phyloP scores from a whole-genome alignment of 2,797 vertebrate genomes.

The Melanotaenia nigrans region DNA sequence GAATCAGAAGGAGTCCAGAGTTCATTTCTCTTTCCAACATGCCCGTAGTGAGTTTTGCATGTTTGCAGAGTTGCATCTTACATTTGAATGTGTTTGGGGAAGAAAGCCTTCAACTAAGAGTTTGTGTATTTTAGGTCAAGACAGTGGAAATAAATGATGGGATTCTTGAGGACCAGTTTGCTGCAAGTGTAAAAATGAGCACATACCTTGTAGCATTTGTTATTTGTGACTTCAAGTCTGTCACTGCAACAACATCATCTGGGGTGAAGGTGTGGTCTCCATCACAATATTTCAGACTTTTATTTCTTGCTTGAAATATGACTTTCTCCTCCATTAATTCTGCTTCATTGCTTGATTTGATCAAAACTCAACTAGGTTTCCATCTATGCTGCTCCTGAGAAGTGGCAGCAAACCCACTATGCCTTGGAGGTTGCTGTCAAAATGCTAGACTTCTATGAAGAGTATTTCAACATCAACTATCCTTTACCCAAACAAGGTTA shows the following conservation, averaged over 20 bases:
- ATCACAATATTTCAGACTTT: neutral
- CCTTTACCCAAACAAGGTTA: slow-evolving; percentile 85
- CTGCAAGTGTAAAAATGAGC: slow-evolving; percentile 84
- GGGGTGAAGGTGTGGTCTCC: slow-evolving; percentile 77
- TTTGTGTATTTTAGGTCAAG: slow-evolving; percentile 71
- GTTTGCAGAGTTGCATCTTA: neutral
- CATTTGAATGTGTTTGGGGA: neutral
- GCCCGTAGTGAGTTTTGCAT: slow-evolving; percentile 78
- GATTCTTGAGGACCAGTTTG: slow-evolving; percentile 83
- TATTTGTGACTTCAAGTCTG: slow-evolving; percentile 84
- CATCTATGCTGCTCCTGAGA: slow-evolving; percentile 82
- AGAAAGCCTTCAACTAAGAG: neutral
- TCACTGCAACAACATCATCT: slow-evolving; percentile 76
- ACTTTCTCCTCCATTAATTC: neutral
- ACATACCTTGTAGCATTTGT: slow-evolving; percentile 84
- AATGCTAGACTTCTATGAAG: slow-evolving; percentile 86
- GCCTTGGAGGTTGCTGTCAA: slow-evolving; percentile 84
- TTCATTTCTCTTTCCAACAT: slow-evolving; percentile 84
- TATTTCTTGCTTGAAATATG: neutral
- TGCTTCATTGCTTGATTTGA: neutral
- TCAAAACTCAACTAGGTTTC: slow-evolving; percentile 75
- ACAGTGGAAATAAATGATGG: slow-evolving; percentile 65
- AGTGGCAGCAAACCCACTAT: slow-evolving; percentile 82
- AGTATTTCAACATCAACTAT: slow-evolving; percentile 85
- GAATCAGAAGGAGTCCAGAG: slow-evolving; percentile 77